A percentile compares a stretch with the other conserved stretches of the same genome.
Conservation (phyloP, 2,888 invertebrate species). For the Polia nebulosa region DNA sequence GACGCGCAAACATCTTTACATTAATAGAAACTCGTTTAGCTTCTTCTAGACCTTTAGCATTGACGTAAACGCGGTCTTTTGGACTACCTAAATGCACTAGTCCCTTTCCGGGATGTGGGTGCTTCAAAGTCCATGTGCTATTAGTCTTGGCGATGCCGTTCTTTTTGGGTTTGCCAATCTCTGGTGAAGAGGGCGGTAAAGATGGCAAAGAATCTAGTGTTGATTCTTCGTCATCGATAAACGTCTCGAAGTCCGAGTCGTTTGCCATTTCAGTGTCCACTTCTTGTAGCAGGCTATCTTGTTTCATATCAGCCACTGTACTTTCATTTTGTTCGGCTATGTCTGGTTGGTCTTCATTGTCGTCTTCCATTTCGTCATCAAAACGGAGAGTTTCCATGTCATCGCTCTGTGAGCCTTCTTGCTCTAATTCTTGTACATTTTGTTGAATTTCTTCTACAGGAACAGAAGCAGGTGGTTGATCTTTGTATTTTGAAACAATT, state of each 20-base stretch:
- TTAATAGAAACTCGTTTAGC: neutral
- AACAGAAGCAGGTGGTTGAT: neutral
- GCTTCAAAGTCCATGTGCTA: conserved; percentile 2
- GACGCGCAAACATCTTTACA: conserved; percentile 12
- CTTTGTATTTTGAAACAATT: conserved; percentile 11
- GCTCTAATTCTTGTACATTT: neutral
- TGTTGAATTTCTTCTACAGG: neutral
- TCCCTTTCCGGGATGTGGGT: neutral
- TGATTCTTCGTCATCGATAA: conserved; percentile 7
- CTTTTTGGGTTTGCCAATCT: neutral
- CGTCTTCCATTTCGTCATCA: conserved; percentile 5
- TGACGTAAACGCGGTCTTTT: neutral
- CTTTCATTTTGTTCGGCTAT: neutral
- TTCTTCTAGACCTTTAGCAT: neutral
- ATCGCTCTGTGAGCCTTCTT: neutral
- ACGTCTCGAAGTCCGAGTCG: neutral
- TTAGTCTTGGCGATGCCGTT: neutral
- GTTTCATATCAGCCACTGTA: neutral
- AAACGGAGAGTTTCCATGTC: conserved; percentile 2
- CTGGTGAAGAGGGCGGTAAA: neutral
- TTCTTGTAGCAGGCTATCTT: neutral
- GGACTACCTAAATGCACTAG: conserved; percentile 3
- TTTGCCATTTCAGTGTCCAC: neutral
- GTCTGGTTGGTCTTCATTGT: neutral
- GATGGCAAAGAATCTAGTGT: neutral